A percentile compares a stretch with the other conserved stretches of the same genome.
Evolutionary conservation across 2,888 invertebrate genomes (phyloP).

Genomic region (Ormyrus nitidulus): DNA sequence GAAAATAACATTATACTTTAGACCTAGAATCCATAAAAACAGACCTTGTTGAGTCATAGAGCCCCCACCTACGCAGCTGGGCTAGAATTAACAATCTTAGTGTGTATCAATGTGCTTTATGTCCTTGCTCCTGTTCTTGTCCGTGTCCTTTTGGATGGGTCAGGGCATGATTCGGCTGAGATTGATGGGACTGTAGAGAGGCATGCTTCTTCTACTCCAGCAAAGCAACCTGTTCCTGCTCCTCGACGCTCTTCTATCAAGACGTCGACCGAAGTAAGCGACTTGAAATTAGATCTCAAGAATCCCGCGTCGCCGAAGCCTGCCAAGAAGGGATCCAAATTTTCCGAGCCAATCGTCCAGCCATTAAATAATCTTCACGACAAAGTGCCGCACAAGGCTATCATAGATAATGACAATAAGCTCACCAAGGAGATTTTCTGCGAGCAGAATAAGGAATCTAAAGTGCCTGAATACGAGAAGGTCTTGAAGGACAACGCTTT

Average conservation of each 20-base stretch:
- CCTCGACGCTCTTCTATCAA: slow-evolving; percentile 69
- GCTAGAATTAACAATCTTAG: slow-evolving; percentile 71
- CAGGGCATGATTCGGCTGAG: slow-evolving; percentile 75
- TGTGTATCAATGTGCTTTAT: slow-evolving; percentile 76
- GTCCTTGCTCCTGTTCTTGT: slow-evolving; percentile 75
- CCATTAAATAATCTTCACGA: slow-evolving; percentile 6
- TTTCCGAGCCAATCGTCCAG: slow-evolving; percentile 65
- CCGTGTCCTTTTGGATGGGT: slow-evolving; percentile 75
- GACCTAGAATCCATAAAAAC: slow-evolving; percentile 51
- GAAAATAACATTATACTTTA: slow-evolving; percentile 47
- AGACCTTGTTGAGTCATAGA: slow-evolving; percentile 64
- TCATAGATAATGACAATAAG: slow-evolving; percentile 9
- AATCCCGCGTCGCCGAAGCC: slow-evolving; percentile 44
- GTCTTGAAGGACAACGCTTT: slow-evolving; percentile 45
- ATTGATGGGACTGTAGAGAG: slow-evolving; percentile 75
- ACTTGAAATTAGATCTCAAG: slow-evolving; percentile 70
- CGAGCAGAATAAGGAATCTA: slow-evolving; percentile 46
- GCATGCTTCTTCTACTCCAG: slow-evolving; percentile 74
- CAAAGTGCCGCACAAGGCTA: not conserved
- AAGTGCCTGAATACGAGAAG: slow-evolving; percentile 43
- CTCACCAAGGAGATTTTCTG: not conserved
- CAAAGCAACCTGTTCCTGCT: slow-evolving; percentile 73
- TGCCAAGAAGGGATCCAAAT: slow-evolving; percentile 72
- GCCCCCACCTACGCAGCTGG: slow-evolving; percentile 67
- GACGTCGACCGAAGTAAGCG: slow-evolving; percentile 66